Percentiles rank a stretch among this genome's conserved stretches.
Conservation (phyloP, 2,113 vertebrate genomes). For the Bufo gargarizans region DNA sequence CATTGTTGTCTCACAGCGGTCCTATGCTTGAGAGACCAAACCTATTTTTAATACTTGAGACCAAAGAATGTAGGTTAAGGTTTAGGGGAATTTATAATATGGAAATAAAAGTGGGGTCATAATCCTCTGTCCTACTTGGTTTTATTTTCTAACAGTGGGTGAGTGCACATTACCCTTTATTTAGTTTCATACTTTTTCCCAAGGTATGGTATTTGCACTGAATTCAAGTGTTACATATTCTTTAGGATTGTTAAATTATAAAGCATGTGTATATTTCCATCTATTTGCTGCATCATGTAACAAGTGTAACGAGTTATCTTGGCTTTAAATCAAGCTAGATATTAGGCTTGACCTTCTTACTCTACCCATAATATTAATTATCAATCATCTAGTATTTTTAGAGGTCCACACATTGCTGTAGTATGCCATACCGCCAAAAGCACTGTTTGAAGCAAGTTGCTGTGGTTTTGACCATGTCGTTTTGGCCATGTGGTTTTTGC, state of each 20-base stretch:
- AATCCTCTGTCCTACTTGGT: not conserved
- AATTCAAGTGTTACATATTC: not conserved
- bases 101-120: conserved; percentile 37
- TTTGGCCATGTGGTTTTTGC: too few relatives aligned
- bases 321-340: too few relatives aligned
- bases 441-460: too few relatives aligned
- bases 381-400: not conserved
- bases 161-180: conserved; percentile 9
- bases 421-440: too few relatives aligned
- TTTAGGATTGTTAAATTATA: not conserved
- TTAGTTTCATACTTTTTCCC: not conserved
- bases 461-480: too few relatives aligned
- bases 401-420: too few relatives aligned
- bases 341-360: not conserved
- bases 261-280: not conserved
- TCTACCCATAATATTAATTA: not conserved
- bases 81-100: conserved; percentile 25
- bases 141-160: conserved; percentile 30
- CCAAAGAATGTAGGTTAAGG: conserved; percentile 1
- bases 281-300: not conserved
- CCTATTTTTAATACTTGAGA: conserved; percentile 32
- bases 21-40: conserved; percentile 4
- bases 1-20: conserved; percentile 44
- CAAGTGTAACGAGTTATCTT: too few relatives aligned
- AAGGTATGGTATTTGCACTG: not conserved